phyloP scores from a whole-genome alignment of 2,113 vertebrate genomes.

The Mirza zaza region DNA sequence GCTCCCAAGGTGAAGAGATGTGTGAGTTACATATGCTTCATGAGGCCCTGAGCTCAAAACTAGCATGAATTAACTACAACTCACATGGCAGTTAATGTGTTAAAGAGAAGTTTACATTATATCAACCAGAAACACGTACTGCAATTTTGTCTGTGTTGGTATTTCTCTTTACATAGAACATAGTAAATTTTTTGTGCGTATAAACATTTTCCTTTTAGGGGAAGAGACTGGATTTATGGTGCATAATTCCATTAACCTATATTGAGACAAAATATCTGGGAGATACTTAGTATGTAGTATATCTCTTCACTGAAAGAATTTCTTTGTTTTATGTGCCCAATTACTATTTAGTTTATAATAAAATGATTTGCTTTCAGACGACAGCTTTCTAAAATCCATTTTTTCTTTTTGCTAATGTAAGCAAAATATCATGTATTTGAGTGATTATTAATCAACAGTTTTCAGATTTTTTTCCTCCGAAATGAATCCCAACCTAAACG shows the following conservation, averaged over 20 bases:
- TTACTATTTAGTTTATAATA: conserved; percentile 55
- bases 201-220: conserved; percentile 81
- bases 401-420: conserved; percentile 42
- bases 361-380: conserved; percentile 46
- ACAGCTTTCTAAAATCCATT: conserved; percentile 53
- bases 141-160: conserved; percentile 72
- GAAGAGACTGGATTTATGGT: conserved; percentile 57
- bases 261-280: conserved; percentile 15
- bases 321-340: conserved; percentile 47
- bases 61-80: too few species aligned
- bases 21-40: too few species aligned
- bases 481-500: background rate
- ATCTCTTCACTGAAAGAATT: conserved; percentile 49
- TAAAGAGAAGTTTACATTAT: conserved; percentile 72
- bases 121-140: conserved; percentile 74
- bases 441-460: conserved; percentile 31
- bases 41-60: too few species aligned
- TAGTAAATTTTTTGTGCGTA: conserved; percentile 72
- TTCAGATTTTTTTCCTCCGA: background rate
- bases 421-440: background rate
- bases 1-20: too few species aligned
- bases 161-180: conserved; percentile 44
- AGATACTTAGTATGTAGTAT: background rate
- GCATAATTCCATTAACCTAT: conserved; percentile 59
- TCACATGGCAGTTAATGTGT: too few species aligned